These are phyloP conservation scores for Phaonia tiefii DNA, from an alignment of 2,888 invertebrate species.

Conservation along the genomic window DNA sequence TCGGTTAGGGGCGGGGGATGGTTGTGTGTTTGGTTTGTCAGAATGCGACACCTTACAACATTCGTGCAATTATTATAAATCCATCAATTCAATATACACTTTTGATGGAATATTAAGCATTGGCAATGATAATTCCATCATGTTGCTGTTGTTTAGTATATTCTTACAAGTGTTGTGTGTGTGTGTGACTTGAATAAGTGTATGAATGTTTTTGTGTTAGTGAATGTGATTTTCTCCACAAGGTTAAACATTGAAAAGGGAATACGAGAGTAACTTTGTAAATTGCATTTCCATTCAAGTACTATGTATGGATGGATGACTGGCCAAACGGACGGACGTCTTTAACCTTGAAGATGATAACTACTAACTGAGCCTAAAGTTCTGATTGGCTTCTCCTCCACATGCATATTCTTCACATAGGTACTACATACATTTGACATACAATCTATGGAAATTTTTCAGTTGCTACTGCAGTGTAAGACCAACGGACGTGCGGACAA, in stretches of 20 bases:
- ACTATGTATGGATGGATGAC: too few relatives aligned
- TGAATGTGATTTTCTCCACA: conserved; percentile 34
- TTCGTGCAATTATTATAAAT: conserved; percentile 29
- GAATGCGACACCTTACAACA: conserved; percentile 13
- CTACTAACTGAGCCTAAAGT: conserved; percentile 4
- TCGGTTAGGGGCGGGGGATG: background rate
- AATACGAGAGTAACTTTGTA: conserved; percentile 8
- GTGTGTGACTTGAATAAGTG: background rate
- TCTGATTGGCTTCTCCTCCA: too few relatives aligned
- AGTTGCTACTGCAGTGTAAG: background rate
- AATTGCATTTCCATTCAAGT: background rate
- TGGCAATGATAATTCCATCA: conserved; percentile 15
- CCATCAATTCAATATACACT: conserved; percentile 35
- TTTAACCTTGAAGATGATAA: conserved; percentile 56
- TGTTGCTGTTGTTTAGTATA: background rate
- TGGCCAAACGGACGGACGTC: background rate
- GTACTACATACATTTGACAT: background rate
- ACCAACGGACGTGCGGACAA: background rate
- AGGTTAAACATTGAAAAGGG: conserved; percentile 42
- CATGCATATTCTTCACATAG: too few relatives aligned
- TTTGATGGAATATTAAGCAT: conserved; percentile 31
- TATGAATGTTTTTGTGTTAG: conserved; percentile 2
- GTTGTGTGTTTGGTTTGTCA: background rate
- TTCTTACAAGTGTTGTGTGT: conserved; percentile 14
- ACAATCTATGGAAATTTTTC: too few relatives aligned